These are phyloP conservation scores for Pentamera pediparva DNA, from an alignment of 53 echinoderm and acorn worm species.

Conservation along the genomic window DNA sequence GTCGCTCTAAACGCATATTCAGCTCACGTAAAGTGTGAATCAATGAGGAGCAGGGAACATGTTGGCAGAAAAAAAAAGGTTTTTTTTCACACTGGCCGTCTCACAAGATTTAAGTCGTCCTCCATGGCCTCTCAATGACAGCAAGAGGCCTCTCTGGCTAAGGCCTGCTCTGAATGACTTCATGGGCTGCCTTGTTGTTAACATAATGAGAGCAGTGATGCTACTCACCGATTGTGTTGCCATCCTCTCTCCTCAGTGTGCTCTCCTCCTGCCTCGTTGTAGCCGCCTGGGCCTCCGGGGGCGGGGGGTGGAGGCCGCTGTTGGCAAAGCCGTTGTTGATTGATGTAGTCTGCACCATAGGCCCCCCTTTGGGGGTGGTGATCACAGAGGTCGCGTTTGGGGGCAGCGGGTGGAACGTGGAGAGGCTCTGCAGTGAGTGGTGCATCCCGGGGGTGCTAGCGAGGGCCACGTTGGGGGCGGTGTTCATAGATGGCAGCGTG, in stretches of 20 bases:
- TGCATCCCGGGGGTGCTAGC: conserved; percentile 9
- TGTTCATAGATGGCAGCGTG: conserved; percentile 9
- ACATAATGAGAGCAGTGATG: background rate
- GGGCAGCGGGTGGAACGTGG: conserved; percentile 25
- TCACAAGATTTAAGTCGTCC: no score
- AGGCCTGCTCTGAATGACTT: background rate
- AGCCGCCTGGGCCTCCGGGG: conserved; percentile 15
- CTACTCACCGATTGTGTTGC: background rate
- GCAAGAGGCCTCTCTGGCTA: no score
- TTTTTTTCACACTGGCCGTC: no score
- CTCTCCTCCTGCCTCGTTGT: conserved; percentile 25
- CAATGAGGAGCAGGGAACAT: no score
- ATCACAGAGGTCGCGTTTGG: conserved; percentile 63
- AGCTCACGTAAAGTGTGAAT: no score
- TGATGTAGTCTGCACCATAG: conserved; percentile 41
- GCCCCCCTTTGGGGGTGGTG: conserved; percentile 62
- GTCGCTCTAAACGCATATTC: no score
- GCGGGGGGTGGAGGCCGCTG: conserved; percentile 7
- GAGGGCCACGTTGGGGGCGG: conserved; percentile 14
- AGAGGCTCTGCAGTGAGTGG: no score
- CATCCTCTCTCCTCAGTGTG: background rate
- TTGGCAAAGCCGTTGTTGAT: conserved; percentile 65
- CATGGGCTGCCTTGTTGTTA: no score
- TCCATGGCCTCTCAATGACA: no score
- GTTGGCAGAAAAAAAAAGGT: no score